These are phyloP conservation scores for Psylliodes chrysocephalus DNA, from an alignment of 2,888 invertebrate genomes.

Conservation along the genomic window DNA sequence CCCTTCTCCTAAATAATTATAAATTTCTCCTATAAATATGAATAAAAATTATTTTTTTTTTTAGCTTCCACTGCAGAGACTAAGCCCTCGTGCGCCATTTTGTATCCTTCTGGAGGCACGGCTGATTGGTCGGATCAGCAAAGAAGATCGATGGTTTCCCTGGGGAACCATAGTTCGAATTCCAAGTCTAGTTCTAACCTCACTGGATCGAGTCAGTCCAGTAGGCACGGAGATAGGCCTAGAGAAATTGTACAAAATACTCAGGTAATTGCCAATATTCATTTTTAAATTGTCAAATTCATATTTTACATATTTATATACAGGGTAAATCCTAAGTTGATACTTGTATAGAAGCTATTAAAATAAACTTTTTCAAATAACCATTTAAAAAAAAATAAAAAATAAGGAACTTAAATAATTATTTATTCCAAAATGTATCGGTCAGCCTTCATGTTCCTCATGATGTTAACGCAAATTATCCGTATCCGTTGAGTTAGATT, in stretches of 20 bases:
- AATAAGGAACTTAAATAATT: too few relatives aligned
- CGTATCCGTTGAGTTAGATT: too few relatives aligned
- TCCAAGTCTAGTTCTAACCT: constrained; percentile 84
- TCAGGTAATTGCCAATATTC: constrained; percentile 50
- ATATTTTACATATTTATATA: not conserved
- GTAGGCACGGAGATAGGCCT: constrained; percentile 60
- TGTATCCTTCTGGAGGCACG: constrained; percentile 61
- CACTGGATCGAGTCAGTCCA: constrained; percentile 69
- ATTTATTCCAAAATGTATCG: too few relatives aligned
- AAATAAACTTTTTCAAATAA: too few relatives aligned
- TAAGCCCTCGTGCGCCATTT: constrained; percentile 71
- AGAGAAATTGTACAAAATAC: constrained; percentile 55
- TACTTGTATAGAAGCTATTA: too few relatives aligned
- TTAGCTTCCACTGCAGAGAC: constrained; percentile 71
- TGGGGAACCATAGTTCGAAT: constrained; percentile 78
- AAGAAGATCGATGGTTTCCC: constrained; percentile 68
- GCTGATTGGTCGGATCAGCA: constrained; percentile 62
- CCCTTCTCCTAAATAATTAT: too few relatives aligned
- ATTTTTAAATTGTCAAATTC: not conserved
- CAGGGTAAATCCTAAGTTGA: too few relatives aligned
- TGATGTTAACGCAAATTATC: too few relatives aligned
- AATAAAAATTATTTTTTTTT: too few relatives aligned
- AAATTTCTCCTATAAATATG: too few relatives aligned
- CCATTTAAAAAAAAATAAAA: too few relatives aligned
- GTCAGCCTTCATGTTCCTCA: too few relatives aligned